phyloP scores from a whole-genome alignment of 2,113 vertebrate species.

The Cynopterus brachyotis region DNA sequence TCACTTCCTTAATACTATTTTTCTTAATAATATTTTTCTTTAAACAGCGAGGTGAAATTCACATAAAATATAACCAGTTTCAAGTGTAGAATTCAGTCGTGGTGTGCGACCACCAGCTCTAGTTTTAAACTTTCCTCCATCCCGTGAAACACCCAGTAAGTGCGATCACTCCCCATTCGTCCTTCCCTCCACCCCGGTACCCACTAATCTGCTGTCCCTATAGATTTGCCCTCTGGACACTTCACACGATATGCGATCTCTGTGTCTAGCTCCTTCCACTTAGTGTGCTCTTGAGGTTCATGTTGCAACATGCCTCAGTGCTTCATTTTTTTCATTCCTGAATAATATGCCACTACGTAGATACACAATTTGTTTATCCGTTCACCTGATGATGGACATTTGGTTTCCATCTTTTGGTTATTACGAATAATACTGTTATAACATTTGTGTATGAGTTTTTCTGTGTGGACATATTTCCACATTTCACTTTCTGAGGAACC shows the following conservation, averaged over 20 bases:
- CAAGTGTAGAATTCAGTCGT: too few relatives aligned
- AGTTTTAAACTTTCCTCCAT: not conserved
- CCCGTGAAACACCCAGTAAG: not conserved
- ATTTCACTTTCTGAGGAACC: not conserved
- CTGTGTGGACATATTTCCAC: not conserved
- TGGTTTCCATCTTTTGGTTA: not conserved
- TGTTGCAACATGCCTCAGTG: fast-evolving
- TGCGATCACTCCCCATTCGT: not conserved
- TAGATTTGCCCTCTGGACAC: not conserved
- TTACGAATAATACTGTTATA: not conserved
- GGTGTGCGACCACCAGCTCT: not conserved
- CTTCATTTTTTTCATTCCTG: not conserved
- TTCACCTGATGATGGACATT: not conserved
- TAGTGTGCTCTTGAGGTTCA: not conserved
- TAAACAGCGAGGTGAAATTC: not conserved
- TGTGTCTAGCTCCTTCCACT: not conserved
- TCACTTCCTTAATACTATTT: not conserved
- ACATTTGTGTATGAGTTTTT: too few relatives aligned
- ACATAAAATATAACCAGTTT: not conserved
- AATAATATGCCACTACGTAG: fast-evolving
- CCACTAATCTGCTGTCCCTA: not conserved
- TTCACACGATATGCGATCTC: fast-evolving
- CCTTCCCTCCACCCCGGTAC: fast-evolving
- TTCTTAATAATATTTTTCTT: not conserved
- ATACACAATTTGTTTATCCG: fast-evolving